Base-by-base conservation (phyloP, 1,140 invertebrate species). In the Yoshiicerus persimilis region DNA sequence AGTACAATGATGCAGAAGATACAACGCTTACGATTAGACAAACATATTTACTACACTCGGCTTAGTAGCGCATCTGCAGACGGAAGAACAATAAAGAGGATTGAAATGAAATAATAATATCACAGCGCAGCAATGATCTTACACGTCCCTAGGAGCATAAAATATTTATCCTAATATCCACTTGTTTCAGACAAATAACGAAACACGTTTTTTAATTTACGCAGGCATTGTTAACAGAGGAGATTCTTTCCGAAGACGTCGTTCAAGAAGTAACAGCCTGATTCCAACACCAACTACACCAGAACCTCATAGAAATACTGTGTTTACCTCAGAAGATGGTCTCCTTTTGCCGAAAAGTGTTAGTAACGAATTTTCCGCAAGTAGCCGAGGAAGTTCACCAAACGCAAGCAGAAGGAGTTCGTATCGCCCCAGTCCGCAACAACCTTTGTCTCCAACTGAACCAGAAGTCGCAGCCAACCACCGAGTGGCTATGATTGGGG, bases 211-310 rank as follows among this genome's bases (percentile, higher is more conserved):
- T n/a, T 70, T 70, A 25, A 70, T 70, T 0, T 16, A 16, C 93
- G 34, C 94, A 97, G 97, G 97, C 83, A 95, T 98, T 88, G 95
- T 98, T 41, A 98, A 98, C 93, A 94, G 96, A 89, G 97, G 97
- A 0, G 97, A 98, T 92, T 97, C 97, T 2, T 97, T 98, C 92
- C 94, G 96, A 56, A 94, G 96, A 89, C 95, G 95, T 62, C 94
- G 96, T 84, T 97, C 95, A 6, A 93, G 96, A 62, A 96, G 96
- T 89, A 97, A 96, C 91, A 96, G 96, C 89, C 92, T 96, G 30
- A 94, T 95, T 2, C 95, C 95, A 1, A 90, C 89, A n/a, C 91
- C 89, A 20, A 90, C 90, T 0, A 89, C 91, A 62, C 90, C 89
- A 10, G 89, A 91, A 34, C 87, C 90, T 13, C 89, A 86, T 47